Conservation (phyloP, 2,113 vertebrate genomes). For the Gadus macrocephalus region DNA sequence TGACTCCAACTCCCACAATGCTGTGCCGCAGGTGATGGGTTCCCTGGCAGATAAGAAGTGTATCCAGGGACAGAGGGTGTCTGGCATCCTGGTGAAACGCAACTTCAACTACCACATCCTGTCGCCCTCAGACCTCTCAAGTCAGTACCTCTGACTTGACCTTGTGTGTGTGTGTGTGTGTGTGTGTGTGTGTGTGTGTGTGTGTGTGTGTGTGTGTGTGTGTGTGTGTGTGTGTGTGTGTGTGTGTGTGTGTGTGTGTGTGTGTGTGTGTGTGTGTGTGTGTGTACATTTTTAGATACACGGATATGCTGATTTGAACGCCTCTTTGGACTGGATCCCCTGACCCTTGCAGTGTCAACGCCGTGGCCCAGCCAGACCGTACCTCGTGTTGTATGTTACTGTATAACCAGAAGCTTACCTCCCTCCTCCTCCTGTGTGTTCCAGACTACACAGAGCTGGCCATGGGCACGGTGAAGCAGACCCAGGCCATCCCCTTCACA, state of each 20-base stretch:
- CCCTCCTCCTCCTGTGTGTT: neutral
- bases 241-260: no score
- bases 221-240: neutral
- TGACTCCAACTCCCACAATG: slow-evolving; percentile 42
- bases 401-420: neutral
- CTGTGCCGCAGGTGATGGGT: slow-evolving; percentile 86
- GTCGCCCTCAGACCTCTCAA: slow-evolving; percentile 88
- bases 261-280: neutral
- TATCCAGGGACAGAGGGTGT: slow-evolving; percentile 88
- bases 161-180: neutral
- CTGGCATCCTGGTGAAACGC: slow-evolving; percentile 94
- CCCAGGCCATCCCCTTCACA: slow-evolving; percentile 87
- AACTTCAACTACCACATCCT: slow-evolving; percentile 99
- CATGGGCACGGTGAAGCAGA: slow-evolving; percentile 94
- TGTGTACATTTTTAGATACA: no score
- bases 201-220: neutral
- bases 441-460: slow-evolving; percentile 92
- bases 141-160: slow-evolving; percentile 69
- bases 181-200: slow-evolving; percentile 12
- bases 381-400: no score
- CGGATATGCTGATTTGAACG: no score
- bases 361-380: no score
- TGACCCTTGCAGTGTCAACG: no score
- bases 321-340: no score
- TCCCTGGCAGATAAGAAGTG: slow-evolving; percentile 91